Base-by-base conservation (phyloP, 2,113 vertebrate genomes). In the Prolemur simus region DNA sequence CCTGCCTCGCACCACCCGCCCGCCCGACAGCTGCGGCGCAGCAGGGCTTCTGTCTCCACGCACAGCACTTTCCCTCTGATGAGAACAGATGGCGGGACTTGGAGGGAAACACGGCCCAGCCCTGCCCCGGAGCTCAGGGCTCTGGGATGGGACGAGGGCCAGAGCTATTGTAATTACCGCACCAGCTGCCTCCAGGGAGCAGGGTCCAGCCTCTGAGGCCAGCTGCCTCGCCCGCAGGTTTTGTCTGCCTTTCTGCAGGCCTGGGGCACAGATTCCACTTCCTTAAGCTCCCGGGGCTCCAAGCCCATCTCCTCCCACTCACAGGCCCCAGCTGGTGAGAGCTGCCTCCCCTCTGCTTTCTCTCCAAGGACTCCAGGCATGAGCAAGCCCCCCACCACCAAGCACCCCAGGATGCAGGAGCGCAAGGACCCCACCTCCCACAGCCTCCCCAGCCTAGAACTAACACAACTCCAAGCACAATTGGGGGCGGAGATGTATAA, bases 81-180 rank as follows among this genome's bases (percentile, higher is more conserved):
- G 45, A 49, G 64, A 87, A 81, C 96, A 97, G 91, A 96, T 92
- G 97, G 93, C 77, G 66, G 47, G 21, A 80, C 82, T 45, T 90
- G 82, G 76, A 85, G n/a, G 73, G 32, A 84, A 64, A 49, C 37
- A 10, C n/a, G 77, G 87, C 71, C 78, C 66, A 29, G 20, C 42
- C 85, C 63, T 6, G 32, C 37, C 74, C 88, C 0, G 0, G 84
- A 32, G 58, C 93, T 37, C n/a, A 1, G 0, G 20, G 68, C 54
- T 54, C 42, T 25, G 71, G 15, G 84, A 34, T 6, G 15, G 89
- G 69, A 66, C 63, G 56, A 63, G 12, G 4, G 88, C 91, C 95
- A 94, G 82, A 29, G 77, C 63, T 42, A 2, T 56, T 21, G 6
- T 20, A 14, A 58, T 95, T 85, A 78, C 4, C 0, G 39, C 25